These are phyloP conservation scores for Hydrolagus colliei DNA, from an alignment of 2,797 vertebrate genomes.

Conservation along the genomic window DNA sequence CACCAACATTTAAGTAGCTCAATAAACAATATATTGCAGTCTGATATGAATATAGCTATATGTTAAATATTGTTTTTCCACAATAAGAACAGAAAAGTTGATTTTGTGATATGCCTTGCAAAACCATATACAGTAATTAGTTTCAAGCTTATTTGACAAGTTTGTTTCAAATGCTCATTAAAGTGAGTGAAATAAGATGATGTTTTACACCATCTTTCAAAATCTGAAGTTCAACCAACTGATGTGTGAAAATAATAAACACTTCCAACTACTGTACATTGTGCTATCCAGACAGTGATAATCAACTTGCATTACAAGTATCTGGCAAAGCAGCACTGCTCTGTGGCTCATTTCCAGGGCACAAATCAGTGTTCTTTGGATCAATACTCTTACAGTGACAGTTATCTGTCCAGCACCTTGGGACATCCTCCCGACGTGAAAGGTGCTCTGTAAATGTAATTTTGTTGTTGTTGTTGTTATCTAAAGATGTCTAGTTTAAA, in stretches of 20 bases:
- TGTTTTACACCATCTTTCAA: not conserved
- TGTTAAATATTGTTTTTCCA: not conserved
- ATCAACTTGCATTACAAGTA: not conserved
- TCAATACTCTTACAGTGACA: too few relatives aligned
- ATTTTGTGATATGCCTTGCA: not conserved
- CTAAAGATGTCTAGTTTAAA: too few relatives aligned
- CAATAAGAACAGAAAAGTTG: not conserved
- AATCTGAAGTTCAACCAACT: not conserved
- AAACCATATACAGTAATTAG: not conserved
- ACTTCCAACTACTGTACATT: not conserved
- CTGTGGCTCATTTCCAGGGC: not conserved
- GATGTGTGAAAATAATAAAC: not conserved
- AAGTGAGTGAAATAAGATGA: not conserved
- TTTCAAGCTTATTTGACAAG: not conserved
- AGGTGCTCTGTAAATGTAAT: too few relatives aligned
- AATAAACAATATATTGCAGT: not conserved
- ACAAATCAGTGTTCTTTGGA: not conserved
- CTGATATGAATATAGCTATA: not conserved
- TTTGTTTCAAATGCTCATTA: conserved; percentile 5
- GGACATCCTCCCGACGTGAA: too few relatives aligned
- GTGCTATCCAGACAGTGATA: not conserved
- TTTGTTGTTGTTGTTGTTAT: too few relatives aligned
- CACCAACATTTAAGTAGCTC: not conserved
- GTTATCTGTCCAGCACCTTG: too few relatives aligned
- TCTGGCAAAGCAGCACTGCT: not conserved